Conservation (phyloP, 2,888 invertebrate species). For the Itoplectis maculator region DNA sequence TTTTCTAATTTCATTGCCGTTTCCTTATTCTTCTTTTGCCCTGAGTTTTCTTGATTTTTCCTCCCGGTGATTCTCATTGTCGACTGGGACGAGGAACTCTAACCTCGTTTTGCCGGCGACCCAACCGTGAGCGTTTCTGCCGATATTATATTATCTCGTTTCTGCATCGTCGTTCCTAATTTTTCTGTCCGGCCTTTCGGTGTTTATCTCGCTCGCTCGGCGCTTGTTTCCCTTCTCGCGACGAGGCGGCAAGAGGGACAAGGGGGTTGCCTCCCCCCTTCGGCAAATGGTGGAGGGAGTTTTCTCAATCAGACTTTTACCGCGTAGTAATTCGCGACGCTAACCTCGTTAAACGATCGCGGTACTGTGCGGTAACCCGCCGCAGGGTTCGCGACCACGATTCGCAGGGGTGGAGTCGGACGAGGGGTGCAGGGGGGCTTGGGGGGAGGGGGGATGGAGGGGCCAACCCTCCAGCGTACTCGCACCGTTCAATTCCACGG, state of each 20-base stretch:
- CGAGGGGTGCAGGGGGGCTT: constrained; percentile 14
- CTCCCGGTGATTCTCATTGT: constrained; percentile 67
- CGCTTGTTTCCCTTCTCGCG: constrained; percentile 25
- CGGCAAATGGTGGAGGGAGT: constrained; percentile 72
- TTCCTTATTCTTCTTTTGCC: constrained; percentile 38
- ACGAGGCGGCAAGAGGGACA: neutral
- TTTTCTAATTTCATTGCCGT: constrained; percentile 29
- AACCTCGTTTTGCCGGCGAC: constrained; percentile 71
- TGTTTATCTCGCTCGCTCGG: constrained; percentile 58
- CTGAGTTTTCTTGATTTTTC: constrained; percentile 46
- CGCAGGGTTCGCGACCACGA: constrained; percentile 57
- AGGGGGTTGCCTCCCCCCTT: constrained; percentile 9
- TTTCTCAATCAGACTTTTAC: constrained; percentile 83
- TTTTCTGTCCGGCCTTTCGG: constrained; percentile 73
- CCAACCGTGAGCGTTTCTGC: constrained; percentile 69
- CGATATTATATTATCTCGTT: constrained; percentile 84
- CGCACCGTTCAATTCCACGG: constrained; percentile 31
- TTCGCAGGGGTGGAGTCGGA: constrained; percentile 9
- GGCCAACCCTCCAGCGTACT: constrained; percentile 43
- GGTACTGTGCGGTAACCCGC: constrained; percentile 64
- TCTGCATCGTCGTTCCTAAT: constrained; percentile 81
- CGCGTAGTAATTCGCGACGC: constrained; percentile 81
- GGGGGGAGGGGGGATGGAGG: constrained; percentile 26
- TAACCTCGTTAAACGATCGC: constrained; percentile 80
- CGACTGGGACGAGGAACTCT: constrained; percentile 51